These are phyloP conservation scores for Anarrhichthys ocellatus DNA, from an alignment of 2,113 vertebrate species.

Conservation along the genomic window DNA sequence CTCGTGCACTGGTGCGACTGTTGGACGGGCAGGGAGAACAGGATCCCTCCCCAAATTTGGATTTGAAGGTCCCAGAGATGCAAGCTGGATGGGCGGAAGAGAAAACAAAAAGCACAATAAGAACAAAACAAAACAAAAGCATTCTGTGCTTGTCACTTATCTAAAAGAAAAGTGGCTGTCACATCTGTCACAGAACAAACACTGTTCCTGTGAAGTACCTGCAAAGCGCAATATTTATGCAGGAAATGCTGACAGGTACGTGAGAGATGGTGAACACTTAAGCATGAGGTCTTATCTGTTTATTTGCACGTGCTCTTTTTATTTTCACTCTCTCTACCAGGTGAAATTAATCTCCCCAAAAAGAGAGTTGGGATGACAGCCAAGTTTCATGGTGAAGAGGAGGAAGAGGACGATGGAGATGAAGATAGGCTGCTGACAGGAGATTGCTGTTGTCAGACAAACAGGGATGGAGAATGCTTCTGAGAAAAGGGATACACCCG, in stretches of 20 bases:
- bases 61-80: slow-evolving; percentile 92
- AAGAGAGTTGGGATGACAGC: slow-evolving; percentile 59
- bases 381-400: slow-evolving; percentile 67
- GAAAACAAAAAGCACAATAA: slow-evolving; percentile 36
- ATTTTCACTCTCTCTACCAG: slow-evolving; percentile 42
- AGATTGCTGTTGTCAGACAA: slow-evolving; percentile 80
- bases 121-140: slow-evolving; percentile 33
- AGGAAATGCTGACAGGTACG: slow-evolving; percentile 11
- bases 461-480: slow-evolving; percentile 73
- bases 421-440: slow-evolving; percentile 73
- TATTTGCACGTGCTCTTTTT: slow-evolving; percentile 64
- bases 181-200: slow-evolving; percentile 51
- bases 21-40: slow-evolving; percentile 93
- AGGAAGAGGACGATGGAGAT: slow-evolving; percentile 60
- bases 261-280: slow-evolving; percentile 41
- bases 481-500: slow-evolving; percentile 72
- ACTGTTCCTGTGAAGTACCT: slow-evolving; percentile 24
- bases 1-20: slow-evolving; percentile 90
- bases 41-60: slow-evolving; percentile 92
- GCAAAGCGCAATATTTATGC: slow-evolving; percentile 34
- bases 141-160: slow-evolving; percentile 31
- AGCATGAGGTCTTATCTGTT: slow-evolving; percentile 64
- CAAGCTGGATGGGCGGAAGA: slow-evolving; percentile 84
- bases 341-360: slow-evolving; percentile 74
- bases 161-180: slow-evolving; percentile 56